These are phyloP conservation scores for Craterocephalus amniculus DNA, from an alignment of 2,797 vertebrate species.

Conservation along the genomic window DNA sequence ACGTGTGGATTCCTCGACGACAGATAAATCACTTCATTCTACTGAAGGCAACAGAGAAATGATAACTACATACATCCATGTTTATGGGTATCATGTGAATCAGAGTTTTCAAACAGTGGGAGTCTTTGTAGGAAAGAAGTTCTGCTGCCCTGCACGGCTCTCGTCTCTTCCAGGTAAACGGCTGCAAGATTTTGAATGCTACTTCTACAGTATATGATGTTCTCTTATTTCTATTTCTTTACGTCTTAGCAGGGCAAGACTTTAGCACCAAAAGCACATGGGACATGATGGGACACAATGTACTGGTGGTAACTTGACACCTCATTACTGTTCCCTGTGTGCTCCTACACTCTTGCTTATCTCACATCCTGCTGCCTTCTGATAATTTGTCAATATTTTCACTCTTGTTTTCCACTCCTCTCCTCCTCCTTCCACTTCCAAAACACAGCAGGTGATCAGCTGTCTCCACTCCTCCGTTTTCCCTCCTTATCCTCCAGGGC, in stretches of 20 bases:
- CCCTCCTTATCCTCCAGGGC: slow-evolving; percentile 17
- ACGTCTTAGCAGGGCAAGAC: not conserved
- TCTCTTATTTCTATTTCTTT: not conserved
- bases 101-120: slow-evolving; percentile 24
- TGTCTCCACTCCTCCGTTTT: slow-evolving; percentile 11
- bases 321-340: not conserved
- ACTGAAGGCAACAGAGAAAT: slow-evolving; percentile 3
- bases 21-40: slow-evolving; percentile 21
- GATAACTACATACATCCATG: slow-evolving; percentile 24
- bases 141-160: slow-evolving; percentile 28
- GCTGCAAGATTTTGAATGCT: no score
- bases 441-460: slow-evolving; percentile 9
- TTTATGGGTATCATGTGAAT: slow-evolving; percentile 15
- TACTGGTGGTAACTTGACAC: not conserved
- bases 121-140: slow-evolving; percentile 26
- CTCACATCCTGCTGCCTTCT: not conserved
- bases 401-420: not conserved
- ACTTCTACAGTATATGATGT: no score
- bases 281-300: not conserved
- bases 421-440: not conserved
- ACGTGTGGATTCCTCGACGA: slow-evolving; percentile 7
- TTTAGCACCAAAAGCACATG: not conserved
- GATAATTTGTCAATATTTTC: not conserved
- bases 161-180: slow-evolving; percentile 46
- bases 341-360: not conserved